Evolutionary conservation across 2,797 vertebrate genomes (phyloP).

Genomic region (Coranthus polyacanthus): DNA sequence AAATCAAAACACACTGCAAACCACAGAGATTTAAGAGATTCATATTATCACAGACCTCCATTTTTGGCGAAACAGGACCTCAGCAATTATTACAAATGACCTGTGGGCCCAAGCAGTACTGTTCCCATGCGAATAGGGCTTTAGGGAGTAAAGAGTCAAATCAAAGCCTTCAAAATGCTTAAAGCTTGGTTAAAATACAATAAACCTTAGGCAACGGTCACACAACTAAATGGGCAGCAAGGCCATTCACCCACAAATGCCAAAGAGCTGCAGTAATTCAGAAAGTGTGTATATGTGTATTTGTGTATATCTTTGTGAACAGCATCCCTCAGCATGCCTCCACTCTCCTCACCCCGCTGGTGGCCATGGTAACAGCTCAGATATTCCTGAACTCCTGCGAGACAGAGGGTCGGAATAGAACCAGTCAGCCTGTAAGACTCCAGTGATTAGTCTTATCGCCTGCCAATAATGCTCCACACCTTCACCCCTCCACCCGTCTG

Average conservation of each 20-base stretch:
- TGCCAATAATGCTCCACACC: constrained; percentile 35
- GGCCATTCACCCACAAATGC: not conserved
- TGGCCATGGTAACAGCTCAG: constrained; percentile 71
- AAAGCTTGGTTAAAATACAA: not conserved
- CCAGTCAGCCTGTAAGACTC: constrained; percentile 47
- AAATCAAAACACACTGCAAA: no score
- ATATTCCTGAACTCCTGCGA: constrained; percentile 38
- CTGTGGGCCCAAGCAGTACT: no score
- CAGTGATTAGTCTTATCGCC: constrained; percentile 65
- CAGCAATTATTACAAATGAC: no score
- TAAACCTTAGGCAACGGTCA: not conserved
- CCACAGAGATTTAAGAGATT: no score
- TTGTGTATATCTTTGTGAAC: constrained; percentile 1
- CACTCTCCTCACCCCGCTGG: constrained; percentile 19
- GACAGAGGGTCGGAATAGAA: constrained; percentile 32
- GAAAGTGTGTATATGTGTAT: not conserved
- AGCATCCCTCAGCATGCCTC: constrained; percentile 8
- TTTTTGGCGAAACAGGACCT: no score
- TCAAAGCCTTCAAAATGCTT: no score
- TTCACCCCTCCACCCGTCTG: not conserved
- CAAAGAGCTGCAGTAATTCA: not conserved
- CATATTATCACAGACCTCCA: no score
- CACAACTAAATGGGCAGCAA: not conserved
- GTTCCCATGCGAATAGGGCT: no score
- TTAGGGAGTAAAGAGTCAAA: no score